Percentiles rank a stretch among this genome's conserved stretches.
These are phyloP conservation scores for Atrichornis clamosus DNA, from an alignment of 2,113 vertebrate species.

Conservation along the genomic window DNA sequence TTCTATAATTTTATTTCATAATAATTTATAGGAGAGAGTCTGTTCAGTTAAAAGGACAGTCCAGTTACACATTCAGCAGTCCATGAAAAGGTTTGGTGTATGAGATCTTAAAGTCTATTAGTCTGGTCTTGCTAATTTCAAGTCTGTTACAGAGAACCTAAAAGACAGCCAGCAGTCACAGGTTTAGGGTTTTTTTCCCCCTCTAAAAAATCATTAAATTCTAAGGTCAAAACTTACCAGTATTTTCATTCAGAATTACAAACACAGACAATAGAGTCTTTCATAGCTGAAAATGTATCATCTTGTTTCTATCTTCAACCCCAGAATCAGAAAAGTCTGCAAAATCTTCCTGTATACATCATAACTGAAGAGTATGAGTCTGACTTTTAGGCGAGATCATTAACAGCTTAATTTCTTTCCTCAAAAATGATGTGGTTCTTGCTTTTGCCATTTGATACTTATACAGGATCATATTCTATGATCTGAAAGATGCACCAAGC, in stretches of 20 bases:
- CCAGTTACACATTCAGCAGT: not conserved
- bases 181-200: rapidly evolving
- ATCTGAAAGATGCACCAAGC: not conserved
- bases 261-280: not conserved
- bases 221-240: not conserved
- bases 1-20: not conserved
- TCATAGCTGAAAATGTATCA: not conserved
- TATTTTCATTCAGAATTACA: not conserved
- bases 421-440: not conserved
- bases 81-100: not conserved
- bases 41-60: not conserved
- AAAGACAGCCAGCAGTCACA: not conserved
- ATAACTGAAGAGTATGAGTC: not conserved
- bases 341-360: not conserved
- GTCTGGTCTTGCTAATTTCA: not conserved
- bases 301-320: not conserved
- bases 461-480: not conserved
- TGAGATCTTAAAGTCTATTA: not conserved
- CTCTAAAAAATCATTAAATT: not conserved
- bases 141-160: not conserved
- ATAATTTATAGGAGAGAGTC: not conserved
- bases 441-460: not conserved
- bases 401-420: not conserved
- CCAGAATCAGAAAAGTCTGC: not conserved
- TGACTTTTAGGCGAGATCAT: not conserved